Base-by-base conservation (phyloP, 2,888 invertebrate genomes). In the Ecliptopera silaceata region DNA sequence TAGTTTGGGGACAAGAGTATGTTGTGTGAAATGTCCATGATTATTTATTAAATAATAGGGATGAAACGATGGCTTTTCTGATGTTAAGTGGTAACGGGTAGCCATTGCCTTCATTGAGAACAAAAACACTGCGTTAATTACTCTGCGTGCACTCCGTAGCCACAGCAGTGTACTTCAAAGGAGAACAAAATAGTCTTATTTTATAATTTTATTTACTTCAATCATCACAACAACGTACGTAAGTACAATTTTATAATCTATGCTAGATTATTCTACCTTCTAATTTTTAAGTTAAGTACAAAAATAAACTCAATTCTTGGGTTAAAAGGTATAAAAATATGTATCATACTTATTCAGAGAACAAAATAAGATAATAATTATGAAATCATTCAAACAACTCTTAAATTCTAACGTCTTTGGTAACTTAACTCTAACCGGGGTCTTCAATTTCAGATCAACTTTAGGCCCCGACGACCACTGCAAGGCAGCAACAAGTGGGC, bases 401-500 rank as follows among this genome's bases (percentile, higher is more conserved):
- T 15, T 34, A 38, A 39, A 32, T 45, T 34, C 41, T 34, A 44
- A 38, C 2, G 50, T 51, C 52, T 59, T 59, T 59, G 54, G 54
- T 51, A 43, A 50, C 45, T 50, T 18, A 51, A 42, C 43, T 26
- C 29, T 39, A 26, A 18, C 39, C 29, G 17, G n/a, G 22, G 38
- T 39, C 20, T 18, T 29, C 38, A 13, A 32, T 42, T 47, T 54
- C 46, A 47, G 46, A 32, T 52, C 43, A 38, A 46, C n/a, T 46
- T 11, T 55, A 45, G n/a, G n/a, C n/a, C n/a, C n/a, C n/a, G n/a
- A n/a, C n/a, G n/a, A n/a, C n/a, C n/a, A n/a, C 39, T 36, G 44
- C 52, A 45, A 31, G 44, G 38, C 38, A 39, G 34, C 47, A 13
- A 15, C 15, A 12, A 39, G 39, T 41, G 8, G 32, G 43, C 17